phyloP scores from a whole-genome alignment of 2,113 vertebrate species.

The Choloepus hoffmanni region DNA sequence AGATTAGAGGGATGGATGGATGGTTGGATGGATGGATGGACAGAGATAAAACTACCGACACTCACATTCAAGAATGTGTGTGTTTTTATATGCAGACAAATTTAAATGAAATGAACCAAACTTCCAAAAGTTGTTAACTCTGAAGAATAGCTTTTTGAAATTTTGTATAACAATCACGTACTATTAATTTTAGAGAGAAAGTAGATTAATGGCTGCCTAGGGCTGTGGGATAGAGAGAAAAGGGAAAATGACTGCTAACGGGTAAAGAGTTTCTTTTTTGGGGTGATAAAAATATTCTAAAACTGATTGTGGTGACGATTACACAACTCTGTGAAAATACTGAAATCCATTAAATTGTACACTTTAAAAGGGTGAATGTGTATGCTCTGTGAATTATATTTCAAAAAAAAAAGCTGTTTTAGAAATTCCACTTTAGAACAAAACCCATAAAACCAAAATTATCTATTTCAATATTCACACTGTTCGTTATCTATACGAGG shows the following conservation, averaged over 20 bases:
- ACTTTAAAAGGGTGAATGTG: slow-evolving; percentile 17
- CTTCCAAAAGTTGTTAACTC: slow-evolving; percentile 25
- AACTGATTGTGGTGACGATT: background rate
- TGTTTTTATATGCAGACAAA: background rate
- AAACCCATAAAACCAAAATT: background rate
- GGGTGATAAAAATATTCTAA: background rate
- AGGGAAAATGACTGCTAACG: background rate
- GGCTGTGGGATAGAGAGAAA: background rate
- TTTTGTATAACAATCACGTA: background rate
- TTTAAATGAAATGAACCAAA: slow-evolving; percentile 27
- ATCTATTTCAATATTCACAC: background rate
- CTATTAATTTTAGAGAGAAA: background rate
- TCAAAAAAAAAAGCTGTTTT: background rate
- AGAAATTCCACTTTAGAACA: slow-evolving; percentile 9
- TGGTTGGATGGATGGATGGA: too few species aligned
- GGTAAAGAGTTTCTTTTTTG: background rate
- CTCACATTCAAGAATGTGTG: background rate
- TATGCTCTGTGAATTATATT: background rate
- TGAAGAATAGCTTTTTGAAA: background rate
- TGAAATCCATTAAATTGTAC: background rate
- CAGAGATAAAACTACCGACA: background rate
- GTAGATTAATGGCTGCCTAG: background rate
- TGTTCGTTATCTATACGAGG: background rate
- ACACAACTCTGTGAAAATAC: background rate
- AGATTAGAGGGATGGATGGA: too few species aligned